Conservation (phyloP, 2,888 invertebrate genomes). For the Meghimatium bilineatum region DNA sequence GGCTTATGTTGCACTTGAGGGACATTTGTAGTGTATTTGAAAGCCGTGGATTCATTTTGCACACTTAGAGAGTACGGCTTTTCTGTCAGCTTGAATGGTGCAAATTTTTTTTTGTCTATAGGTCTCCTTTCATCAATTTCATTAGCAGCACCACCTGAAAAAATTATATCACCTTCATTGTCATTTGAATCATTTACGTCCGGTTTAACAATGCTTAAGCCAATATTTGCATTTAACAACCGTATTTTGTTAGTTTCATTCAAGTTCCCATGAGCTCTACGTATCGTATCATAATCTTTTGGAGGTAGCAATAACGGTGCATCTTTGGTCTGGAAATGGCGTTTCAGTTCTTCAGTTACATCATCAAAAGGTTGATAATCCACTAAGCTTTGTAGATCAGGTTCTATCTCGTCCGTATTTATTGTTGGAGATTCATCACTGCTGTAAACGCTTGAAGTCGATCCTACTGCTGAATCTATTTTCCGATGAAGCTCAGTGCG, state of each 20-base stretch:
- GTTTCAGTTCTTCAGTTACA: constrained; percentile 91
- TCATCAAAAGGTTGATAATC: constrained; percentile 86
- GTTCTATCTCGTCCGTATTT: constrained; percentile 67
- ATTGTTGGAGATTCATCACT: constrained; percentile 60
- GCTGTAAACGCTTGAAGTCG: constrained; percentile 60
- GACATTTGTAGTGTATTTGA: neutral
- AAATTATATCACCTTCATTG: constrained; percentile 63
- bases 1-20: neutral
- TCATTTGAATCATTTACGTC: constrained; percentile 61
- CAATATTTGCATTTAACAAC: constrained; percentile 64
- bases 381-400: constrained; percentile 65
- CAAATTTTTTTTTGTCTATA: neutral
- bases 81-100: neutral
- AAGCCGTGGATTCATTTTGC: neutral
- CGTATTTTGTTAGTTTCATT: constrained; percentile 74
- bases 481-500: constrained; percentile 57
- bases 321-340: constrained; percentile 80
- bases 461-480: constrained; percentile 62
- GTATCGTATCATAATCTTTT: constrained; percentile 90
- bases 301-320: constrained; percentile 91
- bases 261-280: constrained; percentile 82
- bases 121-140: neutral
- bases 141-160: constrained; percentile 55
- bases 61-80: neutral
- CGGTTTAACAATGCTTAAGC: constrained; percentile 45